These are phyloP conservation scores for Dione vanillae DNA, from an alignment of 2,888 invertebrate genomes.

Conservation along the genomic window DNA sequence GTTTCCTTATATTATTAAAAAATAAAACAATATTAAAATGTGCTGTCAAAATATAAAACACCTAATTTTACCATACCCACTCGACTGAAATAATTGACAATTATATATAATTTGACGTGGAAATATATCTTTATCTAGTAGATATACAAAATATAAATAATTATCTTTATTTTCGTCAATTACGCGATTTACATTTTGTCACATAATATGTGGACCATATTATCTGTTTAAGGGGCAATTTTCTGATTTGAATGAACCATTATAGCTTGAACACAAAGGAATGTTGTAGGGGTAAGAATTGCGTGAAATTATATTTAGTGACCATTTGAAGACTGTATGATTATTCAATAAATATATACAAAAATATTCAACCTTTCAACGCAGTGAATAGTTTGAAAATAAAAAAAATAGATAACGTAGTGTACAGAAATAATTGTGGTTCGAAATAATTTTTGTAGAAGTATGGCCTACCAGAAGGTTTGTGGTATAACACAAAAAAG, in stretches of 20 bases:
- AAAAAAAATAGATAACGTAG: too few relatives aligned
- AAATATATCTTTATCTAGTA: too few relatives aligned
- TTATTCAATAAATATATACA: not conserved
- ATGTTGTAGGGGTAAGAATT: conserved; percentile 59
- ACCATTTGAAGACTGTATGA: not conserved
- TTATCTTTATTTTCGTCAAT: conserved; percentile 4
- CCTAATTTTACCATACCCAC: not conserved
- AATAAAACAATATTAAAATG: too few relatives aligned
- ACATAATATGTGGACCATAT: conserved; percentile 53
- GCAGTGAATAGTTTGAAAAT: too few relatives aligned
- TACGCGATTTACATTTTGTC: conserved; percentile 50
- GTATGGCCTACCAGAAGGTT: not conserved
- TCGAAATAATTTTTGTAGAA: too few relatives aligned
- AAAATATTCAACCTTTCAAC: too few relatives aligned
- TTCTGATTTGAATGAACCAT: conserved; percentile 59
- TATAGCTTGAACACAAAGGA: conserved; percentile 63
- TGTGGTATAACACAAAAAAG: conserved; percentile 46
- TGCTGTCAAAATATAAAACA: not conserved
- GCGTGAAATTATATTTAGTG: conserved; percentile 46
- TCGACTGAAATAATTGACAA: too few relatives aligned
- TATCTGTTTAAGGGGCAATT: conserved; percentile 63
- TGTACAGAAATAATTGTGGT: too few relatives aligned
- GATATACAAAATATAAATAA: too few relatives aligned
- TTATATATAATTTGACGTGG: too few relatives aligned
- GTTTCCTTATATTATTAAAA: too few relatives aligned